These are phyloP conservation scores for Hipposideros larvatus DNA, from an alignment of 2,797 vertebrate species.

Conservation along the genomic window DNA sequence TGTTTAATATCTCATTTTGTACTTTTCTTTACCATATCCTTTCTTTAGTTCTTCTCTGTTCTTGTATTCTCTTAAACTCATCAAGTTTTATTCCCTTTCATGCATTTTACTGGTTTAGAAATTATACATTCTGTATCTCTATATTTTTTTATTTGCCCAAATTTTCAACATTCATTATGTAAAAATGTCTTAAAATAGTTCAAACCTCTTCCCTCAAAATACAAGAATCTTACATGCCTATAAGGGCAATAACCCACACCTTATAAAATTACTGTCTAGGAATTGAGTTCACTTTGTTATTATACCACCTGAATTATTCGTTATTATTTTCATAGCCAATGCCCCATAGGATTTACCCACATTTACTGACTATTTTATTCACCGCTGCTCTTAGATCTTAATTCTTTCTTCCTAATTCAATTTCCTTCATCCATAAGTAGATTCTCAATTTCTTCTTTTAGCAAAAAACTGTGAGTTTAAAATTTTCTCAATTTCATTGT, in stretches of 20 bases:
- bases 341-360: background rate
- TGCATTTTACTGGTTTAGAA: background rate
- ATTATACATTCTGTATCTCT: background rate
- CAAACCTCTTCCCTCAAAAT: background rate
- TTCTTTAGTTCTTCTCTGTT: background rate
- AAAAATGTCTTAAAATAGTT: conserved; percentile 10
- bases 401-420: conserved; percentile 18
- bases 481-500: background rate
- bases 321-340: background rate
- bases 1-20: background rate
- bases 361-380: conserved; percentile 50
- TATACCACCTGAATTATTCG: background rate
- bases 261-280: background rate
- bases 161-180: background rate
- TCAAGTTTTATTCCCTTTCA: background rate
- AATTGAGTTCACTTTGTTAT: conserved; percentile 15
- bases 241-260: background rate
- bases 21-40: background rate
- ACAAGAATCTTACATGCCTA: background rate
- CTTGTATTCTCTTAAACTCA: background rate
- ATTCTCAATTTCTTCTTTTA: conserved; percentile 14
- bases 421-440: background rate
- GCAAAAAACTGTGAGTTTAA: conserved; percentile 10
- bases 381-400: background rate
- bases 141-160: background rate